Conservation (phyloP, 2,888 invertebrate species). For the Saturnia japonica region DNA sequence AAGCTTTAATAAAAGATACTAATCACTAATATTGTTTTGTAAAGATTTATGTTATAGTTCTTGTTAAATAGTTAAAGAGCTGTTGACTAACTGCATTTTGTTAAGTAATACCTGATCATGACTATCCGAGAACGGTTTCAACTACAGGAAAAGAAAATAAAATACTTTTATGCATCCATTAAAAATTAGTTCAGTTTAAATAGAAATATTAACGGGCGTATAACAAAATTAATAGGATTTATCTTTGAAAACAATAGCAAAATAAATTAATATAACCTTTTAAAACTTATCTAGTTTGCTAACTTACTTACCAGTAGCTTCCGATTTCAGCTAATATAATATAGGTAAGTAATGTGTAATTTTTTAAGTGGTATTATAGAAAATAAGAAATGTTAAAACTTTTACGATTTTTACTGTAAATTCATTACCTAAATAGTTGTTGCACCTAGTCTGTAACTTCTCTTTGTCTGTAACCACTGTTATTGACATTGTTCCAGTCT, state of each 20-base stretch:
- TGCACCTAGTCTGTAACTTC: too few relatives aligned
- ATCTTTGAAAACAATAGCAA: neutral
- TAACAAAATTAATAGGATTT: neutral
- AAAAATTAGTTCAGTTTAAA: conserved; percentile 14
- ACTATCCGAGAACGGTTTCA: conserved; percentile 82
- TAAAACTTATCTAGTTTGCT: conserved; percentile 13
- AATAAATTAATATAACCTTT: conserved; percentile 11
- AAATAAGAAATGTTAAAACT: neutral
- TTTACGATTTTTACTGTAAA: neutral
- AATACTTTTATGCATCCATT: conserved; percentile 50
- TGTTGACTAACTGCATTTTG: conserved; percentile 63
- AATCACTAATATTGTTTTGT: conserved; percentile 18
- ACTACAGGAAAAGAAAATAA: conserved; percentile 77
- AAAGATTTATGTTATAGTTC: conserved; percentile 13
- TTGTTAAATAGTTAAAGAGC: conserved; percentile 46
- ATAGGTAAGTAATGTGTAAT: neutral
- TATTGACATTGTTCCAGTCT: too few relatives aligned
- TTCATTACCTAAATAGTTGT: neutral
- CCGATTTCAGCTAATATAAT: conserved; percentile 5
- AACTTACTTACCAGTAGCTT: conserved; percentile 17
- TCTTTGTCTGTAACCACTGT: too few relatives aligned
- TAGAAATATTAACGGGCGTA: conserved; percentile 13
- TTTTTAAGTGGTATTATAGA: neutral
- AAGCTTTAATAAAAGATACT: conserved; percentile 33
- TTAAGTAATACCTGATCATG: conserved; percentile 76